These are phyloP conservation scores for Rhyzopertha dominica DNA, from an alignment of 1,140 invertebrate genomes.

Conservation along the genomic window DNA sequence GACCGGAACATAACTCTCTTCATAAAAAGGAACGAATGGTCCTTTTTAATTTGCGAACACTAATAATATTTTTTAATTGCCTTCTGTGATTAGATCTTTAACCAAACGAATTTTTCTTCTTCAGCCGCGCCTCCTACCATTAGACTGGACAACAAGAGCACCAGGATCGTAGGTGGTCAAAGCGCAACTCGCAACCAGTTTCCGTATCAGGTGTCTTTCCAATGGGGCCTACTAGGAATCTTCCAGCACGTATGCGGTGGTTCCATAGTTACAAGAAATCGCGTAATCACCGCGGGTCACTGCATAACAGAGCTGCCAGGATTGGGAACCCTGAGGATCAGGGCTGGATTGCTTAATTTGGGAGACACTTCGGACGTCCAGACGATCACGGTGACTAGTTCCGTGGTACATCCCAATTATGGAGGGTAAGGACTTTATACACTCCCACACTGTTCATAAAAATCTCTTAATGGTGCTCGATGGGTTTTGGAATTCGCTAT, in stretches of 20 bases:
- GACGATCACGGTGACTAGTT: slow-evolving; percentile 36
- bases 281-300: slow-evolving; percentile 53
- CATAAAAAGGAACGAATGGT: no score
- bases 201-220: slow-evolving; percentile 47
- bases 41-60: no score
- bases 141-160: no score
- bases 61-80: no score
- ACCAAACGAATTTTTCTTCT: no score
- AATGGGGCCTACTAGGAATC: slow-evolving; percentile 29
- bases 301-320: slow-evolving; percentile 42
- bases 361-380: slow-evolving; percentile 34
- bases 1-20: no score
- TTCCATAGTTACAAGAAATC: slow-evolving; percentile 45
- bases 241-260: slow-evolving; percentile 50
- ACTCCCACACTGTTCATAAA: no score
- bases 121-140: no score
- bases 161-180: slow-evolving; percentile 29
- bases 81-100: no score
- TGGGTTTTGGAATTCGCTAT: no score
- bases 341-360: slow-evolving; percentile 44
- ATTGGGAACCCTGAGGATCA: slow-evolving; percentile 25
- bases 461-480: no score
- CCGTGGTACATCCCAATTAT: slow-evolving; percentile 49
- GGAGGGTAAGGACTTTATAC: no score
- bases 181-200: slow-evolving; percentile 36